Conservation (phyloP, 2,113 vertebrate genomes). For the Amphiprion ocellaris region DNA sequence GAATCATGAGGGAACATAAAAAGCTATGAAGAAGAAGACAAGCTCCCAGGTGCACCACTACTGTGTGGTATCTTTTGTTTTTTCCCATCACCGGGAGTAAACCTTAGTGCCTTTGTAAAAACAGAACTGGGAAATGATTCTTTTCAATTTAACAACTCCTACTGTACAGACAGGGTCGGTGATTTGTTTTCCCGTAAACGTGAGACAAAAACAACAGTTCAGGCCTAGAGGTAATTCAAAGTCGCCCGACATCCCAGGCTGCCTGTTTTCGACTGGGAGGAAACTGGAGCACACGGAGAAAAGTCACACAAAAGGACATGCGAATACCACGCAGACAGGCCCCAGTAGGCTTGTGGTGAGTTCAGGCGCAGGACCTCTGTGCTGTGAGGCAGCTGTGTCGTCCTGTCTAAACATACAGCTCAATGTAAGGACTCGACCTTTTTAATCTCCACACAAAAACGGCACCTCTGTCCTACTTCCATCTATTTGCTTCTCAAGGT, state of each 20-base stretch:
- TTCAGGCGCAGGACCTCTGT: background rate
- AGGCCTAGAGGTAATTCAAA: background rate
- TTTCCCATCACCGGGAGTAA: conserved; percentile 3
- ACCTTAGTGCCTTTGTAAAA: conserved; percentile 21
- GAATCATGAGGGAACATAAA: conserved; percentile 62
- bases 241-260: background rate
- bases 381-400: background rate
- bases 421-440: background rate
- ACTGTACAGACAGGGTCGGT: background rate
- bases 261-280: background rate
- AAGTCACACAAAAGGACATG: background rate
- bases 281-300: background rate
- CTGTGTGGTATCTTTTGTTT: conserved; percentile 18
- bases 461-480: background rate
- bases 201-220: background rate
- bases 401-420: background rate
- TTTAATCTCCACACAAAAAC: background rate
- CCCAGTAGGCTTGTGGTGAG: background rate
- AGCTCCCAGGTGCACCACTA: conserved; percentile 14
- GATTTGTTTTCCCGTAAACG: background rate
- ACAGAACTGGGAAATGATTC: conserved; percentile 1
- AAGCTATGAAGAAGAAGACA: conserved; percentile 13
- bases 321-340: background rate
- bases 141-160: conserved; percentile 3
- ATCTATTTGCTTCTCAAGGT: background rate